Base-by-base conservation (phyloP, 2,797 vertebrate genomes). In the Cossypha caffra region DNA sequence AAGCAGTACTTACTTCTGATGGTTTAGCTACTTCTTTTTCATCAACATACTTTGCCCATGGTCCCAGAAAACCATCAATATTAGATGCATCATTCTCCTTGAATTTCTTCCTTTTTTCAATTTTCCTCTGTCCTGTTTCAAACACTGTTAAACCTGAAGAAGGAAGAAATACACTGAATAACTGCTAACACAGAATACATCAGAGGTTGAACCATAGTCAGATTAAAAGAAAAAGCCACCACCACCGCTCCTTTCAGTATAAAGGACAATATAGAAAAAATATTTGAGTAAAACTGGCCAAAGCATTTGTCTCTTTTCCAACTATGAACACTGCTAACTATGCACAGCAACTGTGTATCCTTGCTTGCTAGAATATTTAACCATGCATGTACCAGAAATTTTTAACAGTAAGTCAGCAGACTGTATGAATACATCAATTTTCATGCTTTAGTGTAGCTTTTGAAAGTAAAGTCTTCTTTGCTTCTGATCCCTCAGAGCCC, bases 21-120 rank as follows among this genome's bases (percentile, higher is more conserved):
- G 99, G 99, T 95, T 99, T 99, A 77, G 99, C 99, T 71, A 98
- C 98, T 95, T 99, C 98, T 97, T 99, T 99, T 97, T 99, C 99
- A 95, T 99, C 99, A 59, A 98, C 95, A 71, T 99, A 99, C 97
- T 99, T 99, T 5, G 99, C 99, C 99, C 99, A 99, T 0, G 99
- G 99, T 80, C 99, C 99, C 79, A 99, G 98, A 95, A 99, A 99
- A 52, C 97, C 98, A 87, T 99, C 99, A 75, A 99, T 99, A 92
- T 99, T 98, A 47, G 98, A 98, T 13, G 99, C 98, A 54, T 99
- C 99, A 40, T 99, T 99, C 85, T 99, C 99, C 98, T 99, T 99
- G 95, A 99, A 97, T 95, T 99, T 99, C 97, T 98, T 99, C 91
- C 99, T 98, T 96, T 99, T 99, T 88, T 99, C 99, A 21, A 94